These are phyloP conservation scores for Heloderma charlesbogerti DNA, from an alignment of 2,113 vertebrate genomes.

Conservation along the genomic window DNA sequence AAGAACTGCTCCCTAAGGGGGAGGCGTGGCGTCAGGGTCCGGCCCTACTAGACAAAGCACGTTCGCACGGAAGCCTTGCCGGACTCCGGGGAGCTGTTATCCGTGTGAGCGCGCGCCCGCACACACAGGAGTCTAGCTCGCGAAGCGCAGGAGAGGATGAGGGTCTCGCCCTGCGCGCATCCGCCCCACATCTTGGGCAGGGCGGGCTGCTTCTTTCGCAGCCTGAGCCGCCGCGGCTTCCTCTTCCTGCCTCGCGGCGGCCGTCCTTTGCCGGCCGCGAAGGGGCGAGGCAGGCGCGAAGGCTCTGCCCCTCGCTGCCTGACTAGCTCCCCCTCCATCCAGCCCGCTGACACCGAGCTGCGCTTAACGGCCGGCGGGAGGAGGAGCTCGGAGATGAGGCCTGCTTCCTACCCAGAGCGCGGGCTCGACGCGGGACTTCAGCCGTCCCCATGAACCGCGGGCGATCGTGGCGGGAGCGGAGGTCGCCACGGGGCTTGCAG, in stretches of 20 bases:
- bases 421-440: background rate
- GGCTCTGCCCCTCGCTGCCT: background rate
- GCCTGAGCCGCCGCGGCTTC: background rate
- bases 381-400: background rate
- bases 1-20: too few relatives aligned
- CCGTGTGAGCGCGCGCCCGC: too few relatives aligned
- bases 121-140: background rate
- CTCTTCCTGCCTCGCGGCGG: background rate
- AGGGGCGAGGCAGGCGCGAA: too few relatives aligned
- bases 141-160: background rate
- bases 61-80: too few relatives aligned
- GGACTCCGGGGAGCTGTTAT: too few relatives aligned
- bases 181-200: background rate
- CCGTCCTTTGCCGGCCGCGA: too few relatives aligned
- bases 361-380: background rate
- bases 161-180: background rate
- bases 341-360: background rate
- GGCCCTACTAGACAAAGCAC: too few relatives aligned
- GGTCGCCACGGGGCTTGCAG: too few relatives aligned
- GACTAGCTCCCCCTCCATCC: background rate
- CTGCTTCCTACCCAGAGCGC: too few relatives aligned
- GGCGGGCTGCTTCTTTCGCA: background rate
- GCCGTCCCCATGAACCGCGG: background rate
- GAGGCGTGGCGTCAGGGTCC: too few relatives aligned
- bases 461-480: background rate